Base-by-base conservation (phyloP, 1,140 invertebrate genomes). In the Monomorium pharaonis region DNA sequence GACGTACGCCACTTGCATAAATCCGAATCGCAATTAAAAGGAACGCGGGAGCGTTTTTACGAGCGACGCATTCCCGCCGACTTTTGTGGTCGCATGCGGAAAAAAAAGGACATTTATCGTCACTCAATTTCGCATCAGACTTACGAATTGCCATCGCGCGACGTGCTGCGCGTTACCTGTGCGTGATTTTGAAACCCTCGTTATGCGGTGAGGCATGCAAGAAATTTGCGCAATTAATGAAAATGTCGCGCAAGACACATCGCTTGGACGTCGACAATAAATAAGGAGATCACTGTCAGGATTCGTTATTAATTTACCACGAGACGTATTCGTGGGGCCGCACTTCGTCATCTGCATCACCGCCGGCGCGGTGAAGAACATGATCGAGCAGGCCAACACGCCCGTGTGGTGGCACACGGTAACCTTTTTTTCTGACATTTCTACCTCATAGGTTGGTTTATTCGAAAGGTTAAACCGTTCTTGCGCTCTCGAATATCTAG, bases 341-440 rank as follows among this genome's bases (percentile, higher is more conserved):
- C 77, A 86, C 58, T 75, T 37, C 62, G 69, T 75, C 42, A 56
- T 88, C 69, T 54, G 12, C 24, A 60, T 14, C 30, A 7, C 7
- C 37, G 21, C 24, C 27, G n/a, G 51, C 80, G 83, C 51, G 56
- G 70, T 42, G 47, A 44, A 21, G 80, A 90, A 51, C 76, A 87
- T 76, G 85, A 90, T 89, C 81, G 76, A 81, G 69, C 85, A 72
- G 74, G 63, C 86, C 54, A 90, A 90, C 89, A 90, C 89, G 88
- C 88, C 83, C 88, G 88, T 84, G 65, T 84, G 65, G 72, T 90
- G 77, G 85, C 76, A 54, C 83, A 60, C 77, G 86, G 76, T 90
- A 90, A 90, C 89, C 89, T 90, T 90, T 90, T n/a, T 90, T 90
- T 90, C 89, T 90, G 89, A 90, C 88, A 90, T 90, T 90, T 90